Evolutionary conservation across 2,888 invertebrate genomes (phyloP).

Genomic region (Crematogaster levior): DNA sequence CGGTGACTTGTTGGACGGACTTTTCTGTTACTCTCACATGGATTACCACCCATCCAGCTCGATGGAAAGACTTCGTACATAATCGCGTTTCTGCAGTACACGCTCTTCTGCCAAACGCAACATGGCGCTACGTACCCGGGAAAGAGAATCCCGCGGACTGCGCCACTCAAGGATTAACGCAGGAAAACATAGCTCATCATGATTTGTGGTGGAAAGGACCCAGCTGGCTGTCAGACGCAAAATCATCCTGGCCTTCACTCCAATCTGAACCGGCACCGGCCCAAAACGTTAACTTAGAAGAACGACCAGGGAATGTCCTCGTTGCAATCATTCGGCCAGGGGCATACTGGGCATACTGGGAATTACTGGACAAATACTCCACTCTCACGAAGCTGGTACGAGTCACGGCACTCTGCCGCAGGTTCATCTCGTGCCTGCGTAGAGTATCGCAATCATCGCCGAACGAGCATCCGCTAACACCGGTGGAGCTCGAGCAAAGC

Average conservation of each 20-base stretch:
- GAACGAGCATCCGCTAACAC: background rate
- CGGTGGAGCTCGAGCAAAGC: background rate
- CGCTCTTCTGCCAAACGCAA: background rate
- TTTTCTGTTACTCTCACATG: background rate
- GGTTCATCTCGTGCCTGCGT: background rate
- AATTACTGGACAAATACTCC: background rate
- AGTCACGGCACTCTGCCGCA: background rate
- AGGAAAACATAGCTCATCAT: too few species aligned
- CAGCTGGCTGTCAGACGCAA: background rate
- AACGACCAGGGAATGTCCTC: background rate
- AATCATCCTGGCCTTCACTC: background rate
- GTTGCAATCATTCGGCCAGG: fast-evolving
- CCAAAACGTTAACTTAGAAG: background rate
- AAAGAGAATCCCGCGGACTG: background rate
- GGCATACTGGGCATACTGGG: background rate
- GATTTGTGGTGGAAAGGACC: background rate
- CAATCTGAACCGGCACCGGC: fast-evolving
- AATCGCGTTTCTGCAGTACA: background rate
- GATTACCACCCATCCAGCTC: background rate
- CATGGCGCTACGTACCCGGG: background rate
- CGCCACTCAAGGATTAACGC: background rate
- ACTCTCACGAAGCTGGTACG: too few species aligned
- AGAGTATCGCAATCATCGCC: background rate
- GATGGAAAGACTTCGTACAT: background rate
- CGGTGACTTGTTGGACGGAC: background rate